phyloP scores from a whole-genome alignment of 1,140 invertebrate species.

The Lamellibrachia luymesi region DNA sequence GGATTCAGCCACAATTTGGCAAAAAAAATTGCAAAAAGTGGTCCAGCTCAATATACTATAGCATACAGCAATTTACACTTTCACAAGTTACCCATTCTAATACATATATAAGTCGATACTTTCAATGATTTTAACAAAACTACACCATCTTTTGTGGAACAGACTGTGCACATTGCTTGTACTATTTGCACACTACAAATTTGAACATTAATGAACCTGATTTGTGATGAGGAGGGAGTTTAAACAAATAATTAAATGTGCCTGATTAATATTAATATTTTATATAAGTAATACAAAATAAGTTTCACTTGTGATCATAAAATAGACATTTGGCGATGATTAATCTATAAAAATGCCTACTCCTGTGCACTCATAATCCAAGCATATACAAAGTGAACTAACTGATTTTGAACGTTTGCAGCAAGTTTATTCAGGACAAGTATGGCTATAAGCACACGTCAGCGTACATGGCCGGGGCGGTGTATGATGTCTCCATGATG shows the following conservation, averaged over 20 bases:
- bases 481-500: slow-evolving; percentile 58
- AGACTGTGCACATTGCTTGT: too few species aligned
- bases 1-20: too few species aligned
- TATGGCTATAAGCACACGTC: slow-evolving; percentile 45
- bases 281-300: not conserved
- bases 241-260: not conserved
- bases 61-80: too few species aligned
- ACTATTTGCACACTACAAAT: too few species aligned
- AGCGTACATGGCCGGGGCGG: slow-evolving; percentile 55
- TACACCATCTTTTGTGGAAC: not conserved
- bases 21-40: too few species aligned
- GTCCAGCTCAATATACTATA: too few species aligned
- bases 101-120: too few species aligned
- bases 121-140: not conserved
- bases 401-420: slow-evolving; percentile 22
- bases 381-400: not conserved
- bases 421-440: slow-evolving; percentile 56
- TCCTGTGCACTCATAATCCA: not conserved
- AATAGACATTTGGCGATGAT: too few species aligned
- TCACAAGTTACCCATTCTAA: too few species aligned
- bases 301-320: too few species aligned
- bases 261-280: not conserved
- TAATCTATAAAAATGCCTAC: not conserved
- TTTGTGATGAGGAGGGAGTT: too few species aligned
- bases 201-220: too few species aligned